Base-by-base conservation (phyloP, 2,797 vertebrate genomes). In the Lindbergichthys nudifrons region DNA sequence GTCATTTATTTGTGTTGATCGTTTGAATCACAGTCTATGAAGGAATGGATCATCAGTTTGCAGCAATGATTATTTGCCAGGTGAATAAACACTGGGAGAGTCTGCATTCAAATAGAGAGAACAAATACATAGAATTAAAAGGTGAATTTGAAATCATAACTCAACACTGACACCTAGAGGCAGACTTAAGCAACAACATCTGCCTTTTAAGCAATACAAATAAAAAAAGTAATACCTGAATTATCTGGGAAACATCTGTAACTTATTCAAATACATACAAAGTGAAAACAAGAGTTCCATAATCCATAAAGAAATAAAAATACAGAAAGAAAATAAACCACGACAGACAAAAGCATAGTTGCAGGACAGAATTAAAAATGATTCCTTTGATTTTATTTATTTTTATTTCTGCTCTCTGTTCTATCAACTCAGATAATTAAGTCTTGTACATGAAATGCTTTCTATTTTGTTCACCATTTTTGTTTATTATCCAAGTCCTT, bases 151-250 rank as follows among this genome's bases (percentile, higher is more conserved):
- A 75, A 84, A 83, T 60, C 52, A 41, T 45, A 66, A 86, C 60
- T 73, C 90, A 92, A 92, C 76, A 87, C 75, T 89, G 89, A 90
- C 48, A 76, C 84, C 93, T 89, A 91, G 87, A 80, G 93, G 92
- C 56, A 10, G 46, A 66, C n/a, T 36, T 18, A 0, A 11, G 81
- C 61, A 85, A 90, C 66, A 80, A 39, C 91, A 86, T 13, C 5
- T 42, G 30, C n/a, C 1, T 53, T 52, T 39, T 11, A 48, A 7
- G 21, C 30, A 43, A 8, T 13, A 16, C 30, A 51, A 46, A 21
- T 1, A 36, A 9, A 54, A 12, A 7, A 32, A 53, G 13, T 0
- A 12, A 30, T 23, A 6, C 10, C 41, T 64, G 2, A 18, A 52
- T 19, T 15, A 62, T 3, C n/a, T 57, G n/a, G 41, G 30, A 36